Evolutionary conservation across 2,888 invertebrate species (phyloP), one percentile per base, ranked within the genome.

Genomic region (Dicranocentrus wangi): DNA sequence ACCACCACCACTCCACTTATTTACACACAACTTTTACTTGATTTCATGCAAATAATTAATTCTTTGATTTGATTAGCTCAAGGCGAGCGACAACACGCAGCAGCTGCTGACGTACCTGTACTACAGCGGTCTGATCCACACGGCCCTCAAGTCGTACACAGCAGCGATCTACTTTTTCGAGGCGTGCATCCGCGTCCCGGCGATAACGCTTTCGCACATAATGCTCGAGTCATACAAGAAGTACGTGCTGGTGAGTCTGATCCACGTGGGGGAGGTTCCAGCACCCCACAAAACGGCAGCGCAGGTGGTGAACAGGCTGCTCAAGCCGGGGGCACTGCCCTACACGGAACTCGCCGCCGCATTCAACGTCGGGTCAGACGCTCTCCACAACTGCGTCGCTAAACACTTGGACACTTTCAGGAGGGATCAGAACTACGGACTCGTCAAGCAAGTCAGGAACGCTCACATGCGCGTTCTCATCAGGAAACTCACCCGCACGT

Each of bases 151-250:
- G 89, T 95, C 97, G 88, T 96, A 95, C 88, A 95, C 97, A 86
- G 91, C 96, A 88, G 97, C 98, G 8, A 90, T 97, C 82, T 98
- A 97, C 89, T 98, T 96, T 90, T 97, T 96, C 89, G 98, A 98
- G 92, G 96, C 97, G 19, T 97, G 95, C 78, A 93, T 97, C 79
- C 97, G 97, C 27, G 97, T 97, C n/a, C 98, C 98, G 1, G 95
- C 96, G 32, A 92, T 94, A 90, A 95, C 95, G 43, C 95, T 98
- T 81, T 98, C 98, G 82, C 96, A 97, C 88, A 96, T 99, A 82
- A 98, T 98, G 97, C 90, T 99, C 82, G 98, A 98, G 90, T 94
- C 98, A 15, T 98, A 98, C 89, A 98, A 98, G 90, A 99, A 99
- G 89, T 98, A 95, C 88, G 94, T 98, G 87, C 91, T 99, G 85